Evolutionary conservation across 2,888 invertebrate genomes (phyloP).

Genomic region (Coecobrya sp.): DNA sequence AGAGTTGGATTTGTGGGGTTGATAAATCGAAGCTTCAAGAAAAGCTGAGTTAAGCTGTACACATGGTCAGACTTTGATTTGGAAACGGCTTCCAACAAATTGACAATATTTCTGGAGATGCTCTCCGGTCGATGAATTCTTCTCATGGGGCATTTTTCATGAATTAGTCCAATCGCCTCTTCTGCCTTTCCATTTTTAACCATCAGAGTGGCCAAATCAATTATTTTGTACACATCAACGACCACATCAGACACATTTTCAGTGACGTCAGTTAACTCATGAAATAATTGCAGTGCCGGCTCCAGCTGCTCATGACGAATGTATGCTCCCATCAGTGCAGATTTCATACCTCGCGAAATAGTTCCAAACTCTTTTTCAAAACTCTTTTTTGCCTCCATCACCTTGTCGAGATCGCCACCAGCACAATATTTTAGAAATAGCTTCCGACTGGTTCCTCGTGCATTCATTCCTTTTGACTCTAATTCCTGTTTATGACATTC

Average conservation of each 20-base stretch:
- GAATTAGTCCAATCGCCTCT: conserved; percentile 60
- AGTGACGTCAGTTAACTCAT: background rate
- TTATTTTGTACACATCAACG: conserved; percentile 79
- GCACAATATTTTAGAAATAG: conserved; percentile 83
- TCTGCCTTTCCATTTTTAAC: conserved; percentile 39
- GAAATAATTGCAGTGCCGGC: conserved; percentile 52
- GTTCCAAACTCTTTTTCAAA: conserved; percentile 72
- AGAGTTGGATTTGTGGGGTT: conserved; percentile 69
- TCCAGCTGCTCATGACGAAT: conserved; percentile 58
- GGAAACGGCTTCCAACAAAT: conserved; percentile 73
- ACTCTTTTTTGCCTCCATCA: conserved; percentile 54
- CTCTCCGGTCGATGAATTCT: conserved; percentile 13
- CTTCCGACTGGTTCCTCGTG: conserved; percentile 73
- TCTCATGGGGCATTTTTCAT: conserved; percentile 28
- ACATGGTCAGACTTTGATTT: conserved; percentile 16
- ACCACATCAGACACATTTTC: background rate
- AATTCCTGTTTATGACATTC: conserved; percentile 80
- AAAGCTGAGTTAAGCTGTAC: conserved; percentile 47
- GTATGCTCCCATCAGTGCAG: conserved; percentile 72
- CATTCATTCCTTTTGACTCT: conserved; percentile 77
- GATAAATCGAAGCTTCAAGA: conserved; percentile 57
- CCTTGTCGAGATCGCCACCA: conserved; percentile 73
- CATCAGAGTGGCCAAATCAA: conserved; percentile 81
- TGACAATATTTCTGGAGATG: conserved; percentile 77
- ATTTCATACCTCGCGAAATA: conserved; percentile 79